Evolutionary conservation across 2,888 invertebrate genomes (phyloP).

Genomic region (Lucinisca nassula): DNA sequence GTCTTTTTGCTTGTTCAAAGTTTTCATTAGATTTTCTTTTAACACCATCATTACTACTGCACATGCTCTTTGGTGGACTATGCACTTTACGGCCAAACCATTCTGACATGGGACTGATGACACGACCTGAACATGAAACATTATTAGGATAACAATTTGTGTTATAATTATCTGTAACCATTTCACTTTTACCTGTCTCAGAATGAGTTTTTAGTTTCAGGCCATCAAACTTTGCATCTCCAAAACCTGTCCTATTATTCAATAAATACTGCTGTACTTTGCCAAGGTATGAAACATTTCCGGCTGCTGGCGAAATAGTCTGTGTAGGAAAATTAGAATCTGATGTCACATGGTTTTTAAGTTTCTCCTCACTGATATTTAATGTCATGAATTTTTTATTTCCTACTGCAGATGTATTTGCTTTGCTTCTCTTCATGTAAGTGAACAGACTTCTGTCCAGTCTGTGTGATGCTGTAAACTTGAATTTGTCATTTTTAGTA

Average conservation of each 20-base stretch:
- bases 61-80: not conserved
- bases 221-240: conserved; percentile 51
- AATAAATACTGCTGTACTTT: conserved; percentile 62
- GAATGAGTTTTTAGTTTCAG: conserved; percentile 45
- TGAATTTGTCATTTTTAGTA: not conserved
- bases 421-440: not conserved
- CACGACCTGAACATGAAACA: not conserved
- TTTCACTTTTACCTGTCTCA: not conserved
- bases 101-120: conserved; percentile 15
- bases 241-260: conserved; percentile 10
- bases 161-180: too few species aligned
- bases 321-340: not conserved
- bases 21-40: conserved; percentile 8
- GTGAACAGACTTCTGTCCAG: not conserved
- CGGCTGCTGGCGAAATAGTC: not conserved
- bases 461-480: not conserved
- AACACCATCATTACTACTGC: not conserved
- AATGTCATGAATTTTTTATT: not conserved
- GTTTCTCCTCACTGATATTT: not conserved
- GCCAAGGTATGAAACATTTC: conserved; percentile 25
- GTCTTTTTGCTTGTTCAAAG: too few species aligned
- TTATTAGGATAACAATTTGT: too few species aligned
- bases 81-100: conserved; percentile 15
- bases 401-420: not conserved
- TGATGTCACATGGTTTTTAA: not conserved